Evolutionary conservation across 2,797 vertebrate species (phyloP).

Genomic region (Halcyon leucocephala): DNA sequence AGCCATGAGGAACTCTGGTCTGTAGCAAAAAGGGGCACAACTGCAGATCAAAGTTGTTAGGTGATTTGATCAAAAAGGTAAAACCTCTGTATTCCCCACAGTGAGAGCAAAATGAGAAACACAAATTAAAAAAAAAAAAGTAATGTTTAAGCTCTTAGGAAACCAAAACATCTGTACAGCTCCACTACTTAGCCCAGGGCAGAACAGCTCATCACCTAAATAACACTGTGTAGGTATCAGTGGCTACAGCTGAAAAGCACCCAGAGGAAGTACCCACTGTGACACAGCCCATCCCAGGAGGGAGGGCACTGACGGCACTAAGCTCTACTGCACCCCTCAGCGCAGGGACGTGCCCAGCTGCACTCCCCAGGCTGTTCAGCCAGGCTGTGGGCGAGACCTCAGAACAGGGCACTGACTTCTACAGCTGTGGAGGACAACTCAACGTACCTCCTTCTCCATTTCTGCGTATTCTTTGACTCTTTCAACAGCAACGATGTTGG

Average conservation of each 20-base stretch:
- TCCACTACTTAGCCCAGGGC: not conserved
- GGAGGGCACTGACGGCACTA: not conserved
- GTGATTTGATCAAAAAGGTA: not conserved
- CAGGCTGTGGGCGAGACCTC: not conserved
- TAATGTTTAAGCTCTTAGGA: not conserved
- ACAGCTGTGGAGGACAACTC: not conserved
- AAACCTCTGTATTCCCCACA: not conserved
- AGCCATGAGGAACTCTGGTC: not conserved
- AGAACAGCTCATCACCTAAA: not conserved
- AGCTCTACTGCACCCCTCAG: not conserved
- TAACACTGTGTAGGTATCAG: not conserved
- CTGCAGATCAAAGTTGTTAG: not conserved
- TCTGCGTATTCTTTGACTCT: slow-evolving; percentile 91
- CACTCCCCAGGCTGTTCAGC: not conserved
- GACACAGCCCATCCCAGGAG: not conserved
- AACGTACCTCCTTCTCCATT: slow-evolving; percentile 89
- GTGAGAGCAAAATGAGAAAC: not conserved
- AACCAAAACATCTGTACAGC: not conserved
- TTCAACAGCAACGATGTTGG: slow-evolving; percentile 96
- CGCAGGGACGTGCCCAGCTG: not conserved
- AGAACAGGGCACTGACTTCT: not conserved
- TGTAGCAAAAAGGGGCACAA: not conserved
- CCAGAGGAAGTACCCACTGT: not conserved
- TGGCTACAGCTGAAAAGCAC: not conserved
- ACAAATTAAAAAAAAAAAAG: not conserved